Base-by-base conservation (phyloP, 2,797 vertebrate species). In the Sebastes aleutianus region DNA sequence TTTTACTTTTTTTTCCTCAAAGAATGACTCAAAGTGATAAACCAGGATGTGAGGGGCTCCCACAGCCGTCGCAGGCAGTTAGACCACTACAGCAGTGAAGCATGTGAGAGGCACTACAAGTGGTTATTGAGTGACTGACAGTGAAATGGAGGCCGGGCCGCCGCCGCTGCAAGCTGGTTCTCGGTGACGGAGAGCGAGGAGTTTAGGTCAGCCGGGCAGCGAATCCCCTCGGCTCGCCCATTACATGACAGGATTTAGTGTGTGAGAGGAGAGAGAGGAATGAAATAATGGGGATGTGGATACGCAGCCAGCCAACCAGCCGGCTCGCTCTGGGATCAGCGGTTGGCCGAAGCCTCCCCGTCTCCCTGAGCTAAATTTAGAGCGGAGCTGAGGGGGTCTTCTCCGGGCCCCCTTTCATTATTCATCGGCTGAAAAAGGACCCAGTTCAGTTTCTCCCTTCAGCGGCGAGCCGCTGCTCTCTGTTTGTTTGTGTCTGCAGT, bases 381-480 rank as follows among this genome's bases (percentile, higher is more conserved):
- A 88, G 86, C 72, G 10, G 56, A 75, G 92, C 86, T 64, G 79
- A 85, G 89, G 89, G 89, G 94, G 88, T 93, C 92, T 93, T 82
- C 87, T 84, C 76, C 2, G 67, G 73, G 83, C 36, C 78, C 75
- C 74, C 69, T 84, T 95, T 85, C 89, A 95, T 95, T 95, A 95
- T 95, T 95, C 83, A 95, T 89, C 63, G 81, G 74, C 87, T 93
- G 93, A 90, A 95, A 95, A 93, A 89, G 88, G 92, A 95, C 66
- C 92, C 91, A 86, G 91, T 93, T 94, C 87, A 75, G 89, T 95
- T 92, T 93, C 88, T 87, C 57, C 72, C 80, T 31, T 74, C 71
- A 73, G 72, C 71, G 80, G 73, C 20, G 80, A 79, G 74, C 24
- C 27, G 6, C 67, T 16, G 69, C 74, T 70, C 64, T 1, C n/a